These are phyloP conservation scores for Punctoribates punctum DNA, from an alignment of 2,888 invertebrate species.

Conservation along the genomic window DNA sequence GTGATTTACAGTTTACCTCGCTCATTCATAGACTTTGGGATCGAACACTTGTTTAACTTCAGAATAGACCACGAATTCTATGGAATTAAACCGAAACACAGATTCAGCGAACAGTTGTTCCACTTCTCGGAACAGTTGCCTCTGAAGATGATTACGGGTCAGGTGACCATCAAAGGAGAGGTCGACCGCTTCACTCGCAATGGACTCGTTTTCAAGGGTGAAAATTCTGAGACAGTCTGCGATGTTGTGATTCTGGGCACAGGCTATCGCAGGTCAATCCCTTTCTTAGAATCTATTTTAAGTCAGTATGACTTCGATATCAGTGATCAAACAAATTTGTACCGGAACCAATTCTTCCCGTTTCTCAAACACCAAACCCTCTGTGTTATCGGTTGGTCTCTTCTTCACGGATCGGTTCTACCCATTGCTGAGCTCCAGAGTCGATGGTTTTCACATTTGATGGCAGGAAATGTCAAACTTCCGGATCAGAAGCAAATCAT, in stretches of 20 bases:
- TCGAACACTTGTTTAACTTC: background rate
- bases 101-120: conserved; percentile 47
- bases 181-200: conserved; percentile 50
- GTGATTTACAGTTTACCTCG: too few species aligned
- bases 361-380: conserved; percentile 52
- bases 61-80: background rate
- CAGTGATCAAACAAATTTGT: conserved; percentile 51
- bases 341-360: conserved; percentile 54
- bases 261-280: conserved; percentile 53
- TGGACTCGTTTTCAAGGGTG: conserved; percentile 52
- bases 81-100: background rate
- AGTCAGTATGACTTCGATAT: conserved; percentile 1
- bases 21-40: too few species aligned
- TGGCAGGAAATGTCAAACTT: conserved; percentile 51
- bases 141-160: conserved; percentile 53
- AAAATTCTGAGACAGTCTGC: conserved; percentile 34
- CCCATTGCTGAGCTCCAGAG: conserved; percentile 57
- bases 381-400: conserved; percentile 55
- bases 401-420: conserved; percentile 56
- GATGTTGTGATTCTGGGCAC: conserved; percentile 50
- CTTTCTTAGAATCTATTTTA: conserved; percentile 50
- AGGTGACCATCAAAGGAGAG: conserved; percentile 51
- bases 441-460: conserved; percentile 54
- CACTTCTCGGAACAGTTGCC: conserved; percentile 55
- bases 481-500: conserved; percentile 51